Percentiles rank a stretch among this genome's conserved stretches.
Evolutionary conservation across 2,888 invertebrate species (phyloP).

Genomic region (Luperina testacea): DNA sequence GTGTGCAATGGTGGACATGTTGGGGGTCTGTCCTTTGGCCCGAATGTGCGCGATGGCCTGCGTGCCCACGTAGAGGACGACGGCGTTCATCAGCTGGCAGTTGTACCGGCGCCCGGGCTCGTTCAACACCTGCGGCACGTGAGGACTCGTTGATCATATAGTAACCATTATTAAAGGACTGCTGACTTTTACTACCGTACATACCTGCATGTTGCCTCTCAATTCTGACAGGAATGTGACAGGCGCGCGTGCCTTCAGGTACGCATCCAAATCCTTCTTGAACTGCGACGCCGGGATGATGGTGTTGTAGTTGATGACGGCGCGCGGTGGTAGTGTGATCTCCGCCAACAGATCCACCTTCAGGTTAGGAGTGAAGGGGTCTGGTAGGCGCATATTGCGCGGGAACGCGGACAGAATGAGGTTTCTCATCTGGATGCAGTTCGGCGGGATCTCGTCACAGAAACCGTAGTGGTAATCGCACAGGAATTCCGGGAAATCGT

Average conservation of each 20-base stretch:
- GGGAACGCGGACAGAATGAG: conserved; percentile 99
- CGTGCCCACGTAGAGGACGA: conserved; percentile 99
- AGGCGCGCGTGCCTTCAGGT: conserved; percentile 97
- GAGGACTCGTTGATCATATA: neutral
- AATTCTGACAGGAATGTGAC: conserved; percentile 98
- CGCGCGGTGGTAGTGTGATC: conserved; percentile 96
- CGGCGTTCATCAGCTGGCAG: conserved; percentile 98
- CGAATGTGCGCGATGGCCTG: conserved; percentile 98
- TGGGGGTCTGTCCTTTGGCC: conserved; percentile 97
- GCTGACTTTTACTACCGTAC: conserved; percentile 15
- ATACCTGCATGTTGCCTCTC: conserved; percentile 95
- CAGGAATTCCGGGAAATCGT: conserved; percentile 99
- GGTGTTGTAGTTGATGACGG: conserved; percentile 95
- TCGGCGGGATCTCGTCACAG: conserved; percentile 99
- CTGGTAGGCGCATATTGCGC: conserved; percentile 98
- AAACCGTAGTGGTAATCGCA: conserved; percentile 99
- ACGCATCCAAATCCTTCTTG: conserved; percentile 99
- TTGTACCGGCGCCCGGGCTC: conserved; percentile 98
- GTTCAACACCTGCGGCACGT: conserved; percentile 90
- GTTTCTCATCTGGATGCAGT: conserved; percentile 99
- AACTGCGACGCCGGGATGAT: conserved; percentile 96
- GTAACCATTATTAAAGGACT: neutral
- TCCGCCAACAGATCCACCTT: conserved; percentile 98
- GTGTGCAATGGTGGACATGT: conserved; percentile 99
- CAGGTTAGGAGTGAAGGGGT: conserved; percentile 99